phyloP scores from a whole-genome alignment of 2,113 vertebrate genomes.

The Muscicapa adusta region DNA sequence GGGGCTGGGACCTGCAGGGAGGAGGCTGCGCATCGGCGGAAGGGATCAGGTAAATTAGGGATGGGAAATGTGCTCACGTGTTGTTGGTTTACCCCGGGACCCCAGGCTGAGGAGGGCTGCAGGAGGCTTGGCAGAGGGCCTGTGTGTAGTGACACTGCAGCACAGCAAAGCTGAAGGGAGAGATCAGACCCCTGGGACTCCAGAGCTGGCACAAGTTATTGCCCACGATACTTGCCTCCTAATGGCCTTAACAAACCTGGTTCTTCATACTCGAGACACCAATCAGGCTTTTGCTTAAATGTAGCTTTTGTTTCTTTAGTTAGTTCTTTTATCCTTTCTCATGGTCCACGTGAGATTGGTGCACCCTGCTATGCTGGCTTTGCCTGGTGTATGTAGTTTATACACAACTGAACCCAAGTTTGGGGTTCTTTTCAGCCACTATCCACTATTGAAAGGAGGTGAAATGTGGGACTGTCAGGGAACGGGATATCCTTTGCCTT shows the following conservation, averaged over 20 bases:
- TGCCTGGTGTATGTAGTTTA: background rate
- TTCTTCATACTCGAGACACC: background rate
- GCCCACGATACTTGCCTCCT: background rate
- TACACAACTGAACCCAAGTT: background rate
- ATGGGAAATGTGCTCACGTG: fast-evolving
- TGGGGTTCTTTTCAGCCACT: background rate
- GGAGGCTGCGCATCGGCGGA: background rate
- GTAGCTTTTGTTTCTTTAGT: background rate
- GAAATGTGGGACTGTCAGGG: background rate
- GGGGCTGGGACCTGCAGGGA: background rate
- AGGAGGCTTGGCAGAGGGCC: background rate
- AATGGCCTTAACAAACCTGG: slow-evolving; percentile 49
- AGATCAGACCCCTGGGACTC: background rate
- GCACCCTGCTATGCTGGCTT: background rate
- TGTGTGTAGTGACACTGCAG: fast-evolving
- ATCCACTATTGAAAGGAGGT: background rate
- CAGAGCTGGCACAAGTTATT: background rate
- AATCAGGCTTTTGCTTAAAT: background rate
- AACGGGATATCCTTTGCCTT: background rate
- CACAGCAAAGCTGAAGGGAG: background rate
- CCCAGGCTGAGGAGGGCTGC: background rate
- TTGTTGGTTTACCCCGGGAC: fast-evolving
- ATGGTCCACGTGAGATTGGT: fast-evolving
- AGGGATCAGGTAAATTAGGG: background rate
- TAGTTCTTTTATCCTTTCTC: background rate